Percentiles rank a stretch among this genome's conserved stretches.
These are phyloP conservation scores for Dinomys branickii DNA, from an alignment of 2,113 vertebrate species.

Conservation along the genomic window DNA sequence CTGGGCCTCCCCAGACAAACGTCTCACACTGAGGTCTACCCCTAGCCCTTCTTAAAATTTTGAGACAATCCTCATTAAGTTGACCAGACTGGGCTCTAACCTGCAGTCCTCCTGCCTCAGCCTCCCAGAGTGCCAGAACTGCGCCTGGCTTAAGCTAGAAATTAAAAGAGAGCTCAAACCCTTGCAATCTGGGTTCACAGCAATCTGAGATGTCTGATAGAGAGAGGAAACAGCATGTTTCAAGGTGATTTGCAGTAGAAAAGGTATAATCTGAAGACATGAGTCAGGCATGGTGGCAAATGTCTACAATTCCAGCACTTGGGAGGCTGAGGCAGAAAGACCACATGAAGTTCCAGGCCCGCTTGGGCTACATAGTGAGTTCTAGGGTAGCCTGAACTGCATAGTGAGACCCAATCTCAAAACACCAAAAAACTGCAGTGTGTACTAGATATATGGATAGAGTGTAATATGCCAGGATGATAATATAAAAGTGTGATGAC, in stretches of 20 bases:
- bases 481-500: not conserved
- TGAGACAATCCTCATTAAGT: not conserved
- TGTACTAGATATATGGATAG: not conserved
- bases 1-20: not conserved
- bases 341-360: not conserved
- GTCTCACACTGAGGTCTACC: not conserved
- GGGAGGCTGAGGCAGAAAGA: not conserved
- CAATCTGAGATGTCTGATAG: not conserved
- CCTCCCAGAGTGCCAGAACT: not conserved
- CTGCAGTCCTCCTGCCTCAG: not conserved
- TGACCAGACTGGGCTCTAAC: not conserved
- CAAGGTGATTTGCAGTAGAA: too few species aligned
- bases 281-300: not conserved
- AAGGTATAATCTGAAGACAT: not conserved
- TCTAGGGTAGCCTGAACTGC: not conserved
- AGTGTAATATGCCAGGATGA: not conserved
- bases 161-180: not conserved
- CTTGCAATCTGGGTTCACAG: not conserved
- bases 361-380: too few species aligned
- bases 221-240: not conserved
- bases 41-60: not conserved
- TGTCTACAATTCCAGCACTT: not conserved
- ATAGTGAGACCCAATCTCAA: not conserved
- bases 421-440: not conserved
- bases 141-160: not conserved